Conservation (phyloP, 1,140 invertebrate species). For the Adoxophyes honmai region DNA sequence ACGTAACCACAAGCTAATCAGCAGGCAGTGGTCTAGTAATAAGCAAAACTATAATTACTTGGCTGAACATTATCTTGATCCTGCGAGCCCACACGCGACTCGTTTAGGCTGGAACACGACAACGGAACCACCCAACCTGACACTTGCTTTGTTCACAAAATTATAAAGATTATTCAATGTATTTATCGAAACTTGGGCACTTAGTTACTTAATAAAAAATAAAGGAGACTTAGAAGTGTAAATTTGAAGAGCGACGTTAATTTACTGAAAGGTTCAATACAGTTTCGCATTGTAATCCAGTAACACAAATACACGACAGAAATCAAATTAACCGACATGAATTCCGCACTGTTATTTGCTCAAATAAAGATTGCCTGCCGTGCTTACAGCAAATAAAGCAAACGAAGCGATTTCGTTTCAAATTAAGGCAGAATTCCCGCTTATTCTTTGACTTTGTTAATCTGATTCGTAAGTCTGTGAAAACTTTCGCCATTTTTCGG, state of each 20-base stretch:
- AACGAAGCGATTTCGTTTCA: constrained; percentile 13
- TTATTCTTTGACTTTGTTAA: constrained; percentile 36
- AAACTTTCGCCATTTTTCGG: constrained; percentile 51
- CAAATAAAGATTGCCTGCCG: constrained; percentile 9
- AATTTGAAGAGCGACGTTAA: too few species aligned
- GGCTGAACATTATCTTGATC: constrained; percentile 56
- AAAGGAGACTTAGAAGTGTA: too few species aligned
- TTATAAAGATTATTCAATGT: too few species aligned
- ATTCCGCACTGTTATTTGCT: constrained; percentile 7
- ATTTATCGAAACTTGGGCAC: too few species aligned
- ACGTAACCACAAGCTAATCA: not conserved
- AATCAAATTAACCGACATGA: not conserved
- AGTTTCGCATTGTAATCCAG: not conserved
- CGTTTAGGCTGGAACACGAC: constrained; percentile 47
- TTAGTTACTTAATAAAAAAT: too few species aligned
- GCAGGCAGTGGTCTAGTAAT: constrained; percentile 34
- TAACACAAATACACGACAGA: not conserved
- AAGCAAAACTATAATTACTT: constrained; percentile 59
- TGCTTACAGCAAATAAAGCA: constrained; percentile 13
- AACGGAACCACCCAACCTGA: constrained; percentile 42
- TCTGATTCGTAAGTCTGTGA: constrained; percentile 27
- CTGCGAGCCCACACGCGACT: constrained; percentile 48
- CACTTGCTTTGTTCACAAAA: constrained; percentile 41
- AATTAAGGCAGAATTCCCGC: constrained; percentile 6
- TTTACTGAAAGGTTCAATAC: too few species aligned